Base-by-base conservation (phyloP, 2,888 invertebrate genomes). In the Drosophila recens region DNA sequence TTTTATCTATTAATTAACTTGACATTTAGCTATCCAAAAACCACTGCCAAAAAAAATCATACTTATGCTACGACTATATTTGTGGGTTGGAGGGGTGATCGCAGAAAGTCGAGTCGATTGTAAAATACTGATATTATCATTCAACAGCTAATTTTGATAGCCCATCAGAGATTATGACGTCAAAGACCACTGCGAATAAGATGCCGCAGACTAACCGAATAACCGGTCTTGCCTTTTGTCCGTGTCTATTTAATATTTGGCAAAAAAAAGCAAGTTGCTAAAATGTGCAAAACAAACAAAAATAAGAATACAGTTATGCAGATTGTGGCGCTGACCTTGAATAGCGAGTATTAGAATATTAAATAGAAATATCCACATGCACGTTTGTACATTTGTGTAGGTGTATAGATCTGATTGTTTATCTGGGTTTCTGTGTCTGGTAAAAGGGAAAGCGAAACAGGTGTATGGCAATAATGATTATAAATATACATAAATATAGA, bases 311-410 rank as follows among this genome's bases (percentile, higher is more conserved):
- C 48, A 36, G 54, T 54, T 53, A 48, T 20, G 15, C n/a, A 27
- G 36, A 34, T 57, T 61, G 13, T 63, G 38, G 20, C 33, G 48
- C 10, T 56, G 34, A 56, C 63, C 63, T 64, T 64, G 56, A 64
- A 2, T 42, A 23, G 40, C 54, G 33, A 54, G 48, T 46, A 27
- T 42, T 34, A 46, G 48, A 23, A 27, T 45, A 23, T 45, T 43
- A 11, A 36, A 36, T 36, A 15, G n/a, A 38, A 10, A 46, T 17
- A 43, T 34, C 34, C 27, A 53, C 51, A 23, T 51, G 51, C 42
- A 33, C n/a, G 4, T 1, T 45, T 27, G 4, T 5, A 56, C 11
- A 10, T 17, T 6, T 53, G 27, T 10, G 1, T 52, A 17, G 4
- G 11, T 43, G 11, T 42, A 4, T 42, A 15, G n/a, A 36, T 23